Conservation (phyloP, 2,113 vertebrate species). For the Oplegnathus fasciatus region DNA sequence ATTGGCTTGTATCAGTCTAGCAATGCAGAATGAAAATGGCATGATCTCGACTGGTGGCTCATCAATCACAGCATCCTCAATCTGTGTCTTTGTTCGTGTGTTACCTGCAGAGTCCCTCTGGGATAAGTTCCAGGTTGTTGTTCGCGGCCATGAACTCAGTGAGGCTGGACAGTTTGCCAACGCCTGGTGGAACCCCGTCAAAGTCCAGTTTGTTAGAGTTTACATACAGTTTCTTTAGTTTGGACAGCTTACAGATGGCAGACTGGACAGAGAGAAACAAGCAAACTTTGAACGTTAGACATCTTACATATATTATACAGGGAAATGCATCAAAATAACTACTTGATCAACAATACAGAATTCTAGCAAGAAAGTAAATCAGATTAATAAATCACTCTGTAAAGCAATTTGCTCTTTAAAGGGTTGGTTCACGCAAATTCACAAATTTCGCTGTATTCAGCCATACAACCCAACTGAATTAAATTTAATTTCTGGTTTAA, state of each 20-base stretch:
- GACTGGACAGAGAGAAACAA: slow-evolving; percentile 83
- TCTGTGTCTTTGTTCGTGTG: background rate
- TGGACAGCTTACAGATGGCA: slow-evolving; percentile 95
- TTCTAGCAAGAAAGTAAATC: background rate
- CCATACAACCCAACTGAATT: too few species aligned
- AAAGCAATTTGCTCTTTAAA: too few species aligned
- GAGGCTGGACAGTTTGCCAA: slow-evolving; percentile 92
- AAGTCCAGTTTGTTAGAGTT: slow-evolving; percentile 99
- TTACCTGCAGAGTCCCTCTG: slow-evolving; percentile 95
- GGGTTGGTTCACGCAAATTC: too few species aligned
- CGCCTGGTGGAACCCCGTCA: slow-evolving; percentile 94
- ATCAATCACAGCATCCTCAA: background rate
- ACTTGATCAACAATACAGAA: background rate
- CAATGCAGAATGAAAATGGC: background rate
- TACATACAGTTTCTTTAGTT: slow-evolving; percentile 95
- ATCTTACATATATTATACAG: background rate
- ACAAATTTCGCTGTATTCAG: too few species aligned
- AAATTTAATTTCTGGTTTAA: too few species aligned
- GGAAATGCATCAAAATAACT: background rate
- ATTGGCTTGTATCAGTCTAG: background rate
- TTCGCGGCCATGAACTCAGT: slow-evolving; percentile 98
- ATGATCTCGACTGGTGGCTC: background rate
- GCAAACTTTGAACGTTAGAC: background rate
- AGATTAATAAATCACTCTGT: too few species aligned
- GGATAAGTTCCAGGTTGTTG: slow-evolving; percentile 97